Conservation (phyloP, 2,888 invertebrate species). For the Rugalucina vietnamica region DNA sequence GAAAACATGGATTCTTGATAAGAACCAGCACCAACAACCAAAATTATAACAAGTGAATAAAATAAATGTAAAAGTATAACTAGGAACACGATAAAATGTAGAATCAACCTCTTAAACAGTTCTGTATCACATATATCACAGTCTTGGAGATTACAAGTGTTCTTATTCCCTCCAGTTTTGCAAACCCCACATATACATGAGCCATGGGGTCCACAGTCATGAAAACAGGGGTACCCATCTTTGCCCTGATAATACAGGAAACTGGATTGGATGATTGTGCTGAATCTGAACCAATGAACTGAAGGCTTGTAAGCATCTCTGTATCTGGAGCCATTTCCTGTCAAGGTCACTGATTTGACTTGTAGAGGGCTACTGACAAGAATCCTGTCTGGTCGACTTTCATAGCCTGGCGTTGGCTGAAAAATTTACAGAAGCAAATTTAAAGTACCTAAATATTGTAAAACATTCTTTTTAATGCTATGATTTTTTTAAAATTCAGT, state of each 20-base stretch:
- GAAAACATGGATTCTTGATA: constrained; percentile 63
- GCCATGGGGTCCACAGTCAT: constrained; percentile 81
- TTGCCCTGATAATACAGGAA: constrained; percentile 62
- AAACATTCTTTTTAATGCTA: too few species aligned
- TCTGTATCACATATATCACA: constrained; percentile 72
- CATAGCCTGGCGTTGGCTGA: constrained; percentile 78
- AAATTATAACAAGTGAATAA: constrained; percentile 67
- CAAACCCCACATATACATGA: constrained; percentile 81
- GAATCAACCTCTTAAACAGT: constrained; percentile 55
- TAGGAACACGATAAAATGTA: constrained; percentile 47
- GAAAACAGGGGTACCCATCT: constrained; percentile 75
- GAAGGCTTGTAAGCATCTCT: constrained; percentile 61
- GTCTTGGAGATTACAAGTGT: constrained; percentile 57
- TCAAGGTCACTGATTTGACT: constrained; percentile 43
- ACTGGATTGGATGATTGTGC: constrained; percentile 64
- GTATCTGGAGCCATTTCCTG: constrained; percentile 73
- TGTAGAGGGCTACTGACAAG: constrained; percentile 64
- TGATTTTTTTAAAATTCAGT: too few species aligned
- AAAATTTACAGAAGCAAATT: too few species aligned
- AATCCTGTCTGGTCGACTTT: constrained; percentile 80
- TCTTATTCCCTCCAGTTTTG: constrained; percentile 70
- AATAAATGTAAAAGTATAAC: constrained; percentile 66
- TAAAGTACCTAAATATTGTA: too few species aligned
- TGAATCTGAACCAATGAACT: constrained; percentile 68
- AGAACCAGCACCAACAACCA: constrained; percentile 68